Evolutionary conservation across 2,113 vertebrate species (phyloP), one percentile per base, ranked within the genome.

Genomic region (Leucosticte australis): DNA sequence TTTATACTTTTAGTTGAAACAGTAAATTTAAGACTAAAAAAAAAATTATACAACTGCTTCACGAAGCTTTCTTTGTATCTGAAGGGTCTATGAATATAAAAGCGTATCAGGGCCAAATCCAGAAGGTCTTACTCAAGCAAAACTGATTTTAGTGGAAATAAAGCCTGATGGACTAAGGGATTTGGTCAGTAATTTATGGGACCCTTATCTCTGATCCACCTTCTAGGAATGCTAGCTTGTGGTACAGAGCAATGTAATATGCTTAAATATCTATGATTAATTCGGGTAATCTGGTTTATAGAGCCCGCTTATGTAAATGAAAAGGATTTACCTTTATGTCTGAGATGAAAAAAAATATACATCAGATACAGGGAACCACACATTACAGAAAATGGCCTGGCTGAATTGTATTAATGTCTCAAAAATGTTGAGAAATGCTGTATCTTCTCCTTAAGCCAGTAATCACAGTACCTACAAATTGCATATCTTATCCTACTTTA

Each of bases 301-400:
- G 95, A 95, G 84, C 63, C 88, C 0, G 85, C 90, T 96, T 95
- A 97, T 87, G 74, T 95, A 95, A 96, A 96, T 95, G 90, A 95
- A 95, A 97, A 95, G 95, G 95, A 97, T 96, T 97, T 97, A 96
- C 95, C 95, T 97, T 97, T 95, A 96, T 95, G 90, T 95, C 93
- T 80, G 88, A 96, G 93, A 96, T 97, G 95, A 96, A 97, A 96
- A 96, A 96, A 97, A 96, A 81, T 89, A 95, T 92, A 95, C 83
- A 96, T 96, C 97, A 94, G 95, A 96, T 97, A 97, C 70, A 80
- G 85, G 2, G 8, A 96, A 83, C 92, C 86, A 91, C 91, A 93
- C 88, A 87, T 84, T 94, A 89, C 88, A 96, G 95, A 95, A 96
- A 96, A 95, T 85, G 86, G 92, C 80, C 91, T n/a, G 59, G 63